These are phyloP conservation scores for Gallinago nigripennis DNA, from an alignment of 2,797 vertebrate genomes.

Conservation along the genomic window DNA sequence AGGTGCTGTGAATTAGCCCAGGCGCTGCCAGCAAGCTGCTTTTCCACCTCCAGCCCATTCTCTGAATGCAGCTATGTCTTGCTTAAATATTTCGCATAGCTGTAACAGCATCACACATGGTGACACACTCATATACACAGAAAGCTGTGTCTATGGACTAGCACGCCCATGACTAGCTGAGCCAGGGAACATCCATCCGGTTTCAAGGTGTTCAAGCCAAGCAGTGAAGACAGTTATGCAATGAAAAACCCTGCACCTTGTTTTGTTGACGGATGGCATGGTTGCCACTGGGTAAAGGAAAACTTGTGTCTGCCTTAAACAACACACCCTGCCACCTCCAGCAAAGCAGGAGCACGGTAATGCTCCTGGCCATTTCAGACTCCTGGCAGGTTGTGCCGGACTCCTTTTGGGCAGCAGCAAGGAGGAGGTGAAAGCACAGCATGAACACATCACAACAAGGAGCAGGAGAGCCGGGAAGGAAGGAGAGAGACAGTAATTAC, in stretches of 20 bases:
- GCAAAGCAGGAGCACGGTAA: neutral
- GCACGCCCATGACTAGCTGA: neutral
- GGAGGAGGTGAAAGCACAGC: neutral
- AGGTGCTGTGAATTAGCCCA: neutral
- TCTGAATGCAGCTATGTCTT: neutral
- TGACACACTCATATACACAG: neutral
- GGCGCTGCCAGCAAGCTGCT: neutral
- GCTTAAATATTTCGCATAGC: neutral
- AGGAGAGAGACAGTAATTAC: neutral
- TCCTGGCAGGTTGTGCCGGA: neutral
- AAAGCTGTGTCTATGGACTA: neutral
- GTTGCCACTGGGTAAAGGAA: neutral
- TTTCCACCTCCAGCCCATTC: neutral
- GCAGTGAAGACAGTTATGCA: accelerated
- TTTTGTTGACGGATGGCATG: neutral
- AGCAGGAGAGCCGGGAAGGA: accelerated
- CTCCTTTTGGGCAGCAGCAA: neutral
- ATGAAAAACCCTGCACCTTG: neutral
- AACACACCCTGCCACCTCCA: neutral
- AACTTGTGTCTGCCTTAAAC: neutral
- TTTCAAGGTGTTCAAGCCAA: neutral
- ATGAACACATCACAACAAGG: accelerated
- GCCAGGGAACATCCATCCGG: neutral
- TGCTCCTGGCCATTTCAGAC: neutral
- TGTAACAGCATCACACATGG: neutral